Evolutionary conservation across 2,888 invertebrate species (phyloP), one percentile per base, ranked within the genome.

Genomic region (Mythimna lalbum): DNA sequence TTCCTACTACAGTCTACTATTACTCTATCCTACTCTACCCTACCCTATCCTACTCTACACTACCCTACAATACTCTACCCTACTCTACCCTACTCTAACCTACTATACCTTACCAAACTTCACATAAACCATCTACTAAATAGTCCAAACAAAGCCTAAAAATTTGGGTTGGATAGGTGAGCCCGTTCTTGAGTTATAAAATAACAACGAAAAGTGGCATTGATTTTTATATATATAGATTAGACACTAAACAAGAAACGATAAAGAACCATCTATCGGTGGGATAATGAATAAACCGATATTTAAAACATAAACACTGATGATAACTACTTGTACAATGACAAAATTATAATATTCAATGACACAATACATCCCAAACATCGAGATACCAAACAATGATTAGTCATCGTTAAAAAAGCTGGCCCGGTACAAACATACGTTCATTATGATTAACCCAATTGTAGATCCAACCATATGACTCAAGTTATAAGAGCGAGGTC

Each of bases 401-500:
- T 73, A 81, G 71, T 84, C 81, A 83, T 62, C 61, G 60, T 55
- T 73, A 53, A 76, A 73, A 76, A 76, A 70, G 33, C 43, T 56
- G 43, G 43, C 31, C 36, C 53, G 61, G 53, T 73, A 64, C 66
- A 73, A 76, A 78, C 64, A 82, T 78, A 57, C 59, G 69, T 66
- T 49, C 72, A 84, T 81, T 78, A 76, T 80, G 80, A 85, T 84
- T 73, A 74, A 69, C 74, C 72, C 63, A 80, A 68, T 83, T 78
- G 74, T 80, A 77, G 64, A 66, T 59, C 64, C 33, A 53, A 73
- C 43, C 67, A 70, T 80, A 82, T 73, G 78, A 76, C 76, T 75
- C 52, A 78, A 77, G 71, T 83, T 77, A 82, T 77, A 84, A 80
- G 87, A 86, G 80, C 91, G 87, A 92, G 90, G 90, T 81, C 87